Conservation (phyloP, 2,113 vertebrate genomes). For the Tamias sibiricus region DNA sequence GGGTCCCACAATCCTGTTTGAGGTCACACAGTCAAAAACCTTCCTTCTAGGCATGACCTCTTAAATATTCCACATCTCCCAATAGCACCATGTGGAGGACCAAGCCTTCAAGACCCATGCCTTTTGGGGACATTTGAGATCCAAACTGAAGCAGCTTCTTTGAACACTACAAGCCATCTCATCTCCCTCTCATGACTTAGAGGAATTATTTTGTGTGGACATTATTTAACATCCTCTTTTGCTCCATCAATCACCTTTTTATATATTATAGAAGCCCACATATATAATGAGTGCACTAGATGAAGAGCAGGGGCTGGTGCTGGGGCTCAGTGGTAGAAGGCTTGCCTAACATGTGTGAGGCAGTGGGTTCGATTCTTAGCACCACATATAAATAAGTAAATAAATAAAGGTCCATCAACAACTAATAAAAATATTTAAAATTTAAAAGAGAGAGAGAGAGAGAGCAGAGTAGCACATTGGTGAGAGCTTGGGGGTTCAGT, state of each 20-base stretch:
- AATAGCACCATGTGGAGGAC: not conserved
- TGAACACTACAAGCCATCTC: not conserved
- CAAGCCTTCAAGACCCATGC: not conserved
- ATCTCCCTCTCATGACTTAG: not conserved
- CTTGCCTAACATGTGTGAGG: too few relatives aligned
- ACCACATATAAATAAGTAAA: too few relatives aligned
- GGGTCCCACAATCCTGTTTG: not conserved
- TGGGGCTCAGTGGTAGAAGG: too few relatives aligned
- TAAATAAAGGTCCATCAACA: too few relatives aligned
- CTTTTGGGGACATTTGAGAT: not conserved
- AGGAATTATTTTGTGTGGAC: not conserved
- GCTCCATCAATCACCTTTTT: not conserved
- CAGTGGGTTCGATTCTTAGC: too few relatives aligned
- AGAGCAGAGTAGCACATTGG: not conserved
- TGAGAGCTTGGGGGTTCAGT: not conserved
- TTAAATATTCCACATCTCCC: not conserved
- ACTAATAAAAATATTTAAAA: too few relatives aligned
- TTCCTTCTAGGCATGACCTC: not conserved
- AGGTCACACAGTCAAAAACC: not conserved
- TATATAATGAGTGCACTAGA: not conserved
- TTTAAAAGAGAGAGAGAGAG: too few relatives aligned
- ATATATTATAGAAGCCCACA: not conserved
- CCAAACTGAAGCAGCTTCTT: not conserved
- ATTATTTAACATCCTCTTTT: not conserved
- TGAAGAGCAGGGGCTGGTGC: not conserved